Base-by-base conservation (phyloP, 1,140 invertebrate species). In the Copidosoma floridanum region DNA sequence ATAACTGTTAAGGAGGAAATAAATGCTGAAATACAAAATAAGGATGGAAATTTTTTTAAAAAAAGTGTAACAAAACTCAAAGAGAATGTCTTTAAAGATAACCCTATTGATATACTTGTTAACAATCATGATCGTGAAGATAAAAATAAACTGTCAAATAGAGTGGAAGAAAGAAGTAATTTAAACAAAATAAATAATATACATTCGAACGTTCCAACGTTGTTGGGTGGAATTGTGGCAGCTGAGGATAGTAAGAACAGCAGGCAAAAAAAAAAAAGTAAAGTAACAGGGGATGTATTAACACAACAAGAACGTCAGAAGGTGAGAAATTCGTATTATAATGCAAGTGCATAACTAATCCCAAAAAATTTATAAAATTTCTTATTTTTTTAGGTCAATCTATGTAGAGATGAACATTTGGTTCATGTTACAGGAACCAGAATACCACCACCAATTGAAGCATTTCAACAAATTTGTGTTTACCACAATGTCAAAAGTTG, bases 391-490 rank as follows among this genome's bases (percentile, higher is more conserved):
- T 68, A 91, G 88, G 82, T 89, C 41, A 92, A 89, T 67, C 84
- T 84, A 38, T 84, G 88, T 57, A 83, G 91, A 57, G 94, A 94
- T 72, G 64, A 84, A 53, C 78, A 92, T 74, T 84, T 85, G 37
- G 95, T 97, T 48, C 87, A 86, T 68, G 85, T 89, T 1, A 83
- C 86, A 62, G 95, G 94, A 1, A 83, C 84, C 55, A 86, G 90
- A 71, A 74, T 94, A 44, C 88, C 93, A 2, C 78, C 85, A 58
- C 92, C 93, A 7, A 79, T 93, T 11, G 79, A 82, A 65, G 82
- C 79, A 48, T 97, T 97, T 82, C 73, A 85, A 7, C 83, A 90
- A 56, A 75, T 97, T 23, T 66, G 68, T 2, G 59, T 67, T 6
- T 63, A 70, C 3, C 89, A 86, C 68, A 76, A 84, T 58, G 74